A percentile compares a stretch with the other conserved stretches of the same genome.
Conservation (phyloP, 2,113 vertebrate species). For the Datnioides undecimradiatus region DNA sequence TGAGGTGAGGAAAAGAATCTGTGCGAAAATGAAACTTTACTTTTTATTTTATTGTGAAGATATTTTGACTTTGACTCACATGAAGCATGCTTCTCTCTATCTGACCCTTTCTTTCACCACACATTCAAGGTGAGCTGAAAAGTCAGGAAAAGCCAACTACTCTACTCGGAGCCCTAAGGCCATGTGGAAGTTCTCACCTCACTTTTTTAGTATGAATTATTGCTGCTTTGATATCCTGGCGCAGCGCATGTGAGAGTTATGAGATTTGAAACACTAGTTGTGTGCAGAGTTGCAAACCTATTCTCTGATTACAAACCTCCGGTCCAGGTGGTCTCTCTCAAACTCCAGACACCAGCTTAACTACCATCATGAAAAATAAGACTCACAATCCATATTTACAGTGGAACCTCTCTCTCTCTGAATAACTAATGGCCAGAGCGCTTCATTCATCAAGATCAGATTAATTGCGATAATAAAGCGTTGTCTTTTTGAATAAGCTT, state of each 20-base stretch:
- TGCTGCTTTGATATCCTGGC: slow-evolving; percentile 63
- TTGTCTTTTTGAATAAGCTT: slow-evolving; percentile 29
- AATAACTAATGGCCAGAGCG: slow-evolving; percentile 41
- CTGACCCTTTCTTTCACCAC: neutral
- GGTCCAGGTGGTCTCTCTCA: slow-evolving; percentile 79
- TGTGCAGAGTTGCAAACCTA: slow-evolving; percentile 27
- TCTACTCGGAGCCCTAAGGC: neutral
- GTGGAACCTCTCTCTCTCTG: slow-evolving; percentile 48
- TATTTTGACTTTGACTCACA: neutral
- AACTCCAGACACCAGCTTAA: slow-evolving; percentile 50
- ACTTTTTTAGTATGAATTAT: slow-evolving; percentile 53
- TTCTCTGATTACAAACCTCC: slow-evolving; percentile 65
- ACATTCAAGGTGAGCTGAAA: slow-evolving; percentile 10
- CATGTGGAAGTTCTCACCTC: slow-evolving; percentile 46
- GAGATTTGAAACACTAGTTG: slow-evolving; percentile 54
- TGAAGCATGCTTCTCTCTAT: neutral
- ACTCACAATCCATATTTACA: slow-evolving; percentile 65
- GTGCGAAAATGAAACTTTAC: neutral
- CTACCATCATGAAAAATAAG: slow-evolving; percentile 65
- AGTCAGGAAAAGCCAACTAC: slow-evolving; percentile 22
- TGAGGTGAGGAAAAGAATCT: too few relatives aligned
- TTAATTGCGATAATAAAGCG: slow-evolving; percentile 38
- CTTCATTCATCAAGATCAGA: slow-evolving; percentile 60
- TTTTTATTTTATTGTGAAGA: neutral
- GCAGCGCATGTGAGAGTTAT: slow-evolving; percentile 42